Base-by-base conservation (phyloP, 2,888 invertebrate genomes). In the Hypercompe scribonia region DNA sequence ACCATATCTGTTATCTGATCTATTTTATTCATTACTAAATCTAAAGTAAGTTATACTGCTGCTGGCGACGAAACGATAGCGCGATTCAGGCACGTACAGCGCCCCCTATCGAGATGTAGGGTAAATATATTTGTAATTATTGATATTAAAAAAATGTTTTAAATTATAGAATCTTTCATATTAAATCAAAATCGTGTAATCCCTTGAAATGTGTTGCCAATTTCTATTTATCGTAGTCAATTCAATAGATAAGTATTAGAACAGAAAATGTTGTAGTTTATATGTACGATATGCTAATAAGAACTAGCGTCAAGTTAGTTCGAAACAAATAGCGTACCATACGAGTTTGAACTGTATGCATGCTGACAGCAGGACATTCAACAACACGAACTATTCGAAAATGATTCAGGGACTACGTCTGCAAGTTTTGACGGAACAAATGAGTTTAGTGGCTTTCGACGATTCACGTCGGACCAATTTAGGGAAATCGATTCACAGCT, bases 351-450 rank as follows among this genome's bases (percentile, higher is more conserved):
- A 24, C 31, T 46, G 33, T 46, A 8, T 66, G 11, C 46, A 21
- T 3, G 18, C 70, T 64, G n/a, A 64, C 46, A 63, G 46, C 21
- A 34, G 28, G 50, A 28, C 50, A 50, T 65, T 13, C 34, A 13
- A 28, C 64, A 65, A 50, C 31, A 15, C 8, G 36, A 28, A 50
- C 39, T 28, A 36, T 33, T n/a, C n/a, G 69, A 33, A 50, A 64
- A 10, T 33, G 46, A 42, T 70, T 64, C 63, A 46, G 46, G 34
- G 46, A 34, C 33, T 71, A 65, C 33, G 33, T 33, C 13, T 36
- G 31, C 10, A 54, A 68, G 68, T 68, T 68, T 34, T 28, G 54
- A n/a, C 15, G 18, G 68, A 54, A 68, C 36, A 54, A 66, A 66
- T 66, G 66, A 66, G 66, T 46, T 66, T 46, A 24, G 46, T 28